A percentile compares a stretch with the other conserved stretches of the same genome.
phyloP scores from a whole-genome alignment of 2,113 vertebrate genomes.

The Odontesthes bonariensis region DNA sequence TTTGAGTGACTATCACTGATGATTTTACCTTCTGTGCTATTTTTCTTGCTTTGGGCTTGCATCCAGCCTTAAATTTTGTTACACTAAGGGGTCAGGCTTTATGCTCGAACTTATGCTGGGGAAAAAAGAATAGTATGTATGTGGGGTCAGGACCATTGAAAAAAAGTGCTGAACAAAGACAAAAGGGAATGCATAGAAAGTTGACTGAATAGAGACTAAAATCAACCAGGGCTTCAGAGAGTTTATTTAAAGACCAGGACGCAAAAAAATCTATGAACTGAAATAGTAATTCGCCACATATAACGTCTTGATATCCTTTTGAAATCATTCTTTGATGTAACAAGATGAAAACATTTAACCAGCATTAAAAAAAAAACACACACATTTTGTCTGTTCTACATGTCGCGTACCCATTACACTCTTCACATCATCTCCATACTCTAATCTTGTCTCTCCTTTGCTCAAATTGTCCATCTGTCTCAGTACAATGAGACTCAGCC shows the following conservation, averaged over 20 bases:
- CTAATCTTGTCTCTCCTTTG: constrained; percentile 11
- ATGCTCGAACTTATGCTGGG: no score
- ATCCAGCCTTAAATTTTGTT: no score
- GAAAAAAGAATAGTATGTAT: no score
- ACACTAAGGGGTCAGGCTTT: no score
- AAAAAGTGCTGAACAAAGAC: no score
- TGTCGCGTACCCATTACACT: background rate
- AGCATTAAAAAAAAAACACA: constrained; percentile 32
- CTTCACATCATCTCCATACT: constrained; percentile 19
- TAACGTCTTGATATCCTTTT: constrained; percentile 5
- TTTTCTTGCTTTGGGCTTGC: no score
- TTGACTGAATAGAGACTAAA: background rate
- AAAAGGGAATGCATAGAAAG: background rate
- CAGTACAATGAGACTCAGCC: background rate
- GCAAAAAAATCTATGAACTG: constrained; percentile 35
- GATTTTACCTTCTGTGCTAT: no score
- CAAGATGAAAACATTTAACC: constrained; percentile 32
- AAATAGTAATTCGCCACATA: constrained; percentile 33
- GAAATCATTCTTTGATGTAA: constrained; percentile 33
- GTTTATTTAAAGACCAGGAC: constrained; percentile 16
- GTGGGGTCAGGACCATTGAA: no score
- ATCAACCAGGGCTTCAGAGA: background rate
- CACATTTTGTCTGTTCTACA: constrained; percentile 5
- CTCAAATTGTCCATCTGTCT: constrained; percentile 8
- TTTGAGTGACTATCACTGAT: no score